phyloP scores from a whole-genome alignment of 2,113 vertebrate species.

The Pimephales promelas region DNA sequence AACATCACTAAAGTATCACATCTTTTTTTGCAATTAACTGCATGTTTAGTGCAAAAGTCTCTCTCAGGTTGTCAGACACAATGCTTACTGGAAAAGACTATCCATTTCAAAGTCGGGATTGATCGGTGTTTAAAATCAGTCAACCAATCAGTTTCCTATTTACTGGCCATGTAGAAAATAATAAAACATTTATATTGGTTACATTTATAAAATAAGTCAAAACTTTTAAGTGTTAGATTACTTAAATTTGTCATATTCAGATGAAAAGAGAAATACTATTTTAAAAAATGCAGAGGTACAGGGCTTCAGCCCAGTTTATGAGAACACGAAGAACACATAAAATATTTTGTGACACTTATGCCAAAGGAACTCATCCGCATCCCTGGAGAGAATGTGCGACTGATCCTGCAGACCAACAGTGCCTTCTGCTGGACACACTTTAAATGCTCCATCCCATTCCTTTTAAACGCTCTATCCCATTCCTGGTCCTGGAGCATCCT shows the following conservation, averaged over 20 bases:
- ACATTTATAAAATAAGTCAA: not conserved
- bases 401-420: slow-evolving; percentile 22
- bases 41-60: not conserved
- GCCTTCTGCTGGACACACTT: slow-evolving; percentile 49
- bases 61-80: not conserved
- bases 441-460: not conserved
- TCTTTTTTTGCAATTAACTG: not conserved
- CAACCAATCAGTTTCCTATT: not conserved
- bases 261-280: not conserved
- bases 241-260: not conserved
- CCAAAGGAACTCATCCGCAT: not conserved
- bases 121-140: not conserved
- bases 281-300: not conserved
- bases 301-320: not conserved
- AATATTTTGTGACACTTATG: not conserved
- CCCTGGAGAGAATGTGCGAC: not conserved
- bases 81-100: not conserved
- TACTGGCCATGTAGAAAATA: not conserved
- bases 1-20: no score
- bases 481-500: not conserved
- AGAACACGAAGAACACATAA: slow-evolving; percentile 13
- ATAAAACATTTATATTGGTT: not conserved
- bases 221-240: not conserved
- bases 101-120: not conserved
- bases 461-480: not conserved